A percentile compares a stretch with the other conserved stretches of the same genome.
phyloP scores from a whole-genome alignment of 2,113 vertebrate genomes.

The Platichthys flesus region DNA sequence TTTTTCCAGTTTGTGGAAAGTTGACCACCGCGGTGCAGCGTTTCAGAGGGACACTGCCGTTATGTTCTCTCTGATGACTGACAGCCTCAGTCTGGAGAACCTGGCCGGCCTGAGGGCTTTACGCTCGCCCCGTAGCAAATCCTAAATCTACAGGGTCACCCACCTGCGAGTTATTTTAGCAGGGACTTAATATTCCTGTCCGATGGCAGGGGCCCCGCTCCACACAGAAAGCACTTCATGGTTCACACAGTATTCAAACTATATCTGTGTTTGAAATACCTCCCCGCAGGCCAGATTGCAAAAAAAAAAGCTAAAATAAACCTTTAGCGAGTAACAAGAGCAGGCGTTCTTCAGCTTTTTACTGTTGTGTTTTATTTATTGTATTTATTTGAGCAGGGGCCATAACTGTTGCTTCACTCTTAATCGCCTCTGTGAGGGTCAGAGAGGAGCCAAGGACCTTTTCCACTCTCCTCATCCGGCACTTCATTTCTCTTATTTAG shows the following conservation, averaged over 20 bases:
- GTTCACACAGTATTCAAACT: constrained; percentile 31
- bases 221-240: constrained; percentile 64
- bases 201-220: constrained; percentile 17
- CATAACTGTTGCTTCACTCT: constrained; percentile 65
- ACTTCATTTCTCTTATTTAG: constrained; percentile 63
- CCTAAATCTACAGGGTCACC: constrained; percentile 61
- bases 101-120: constrained; percentile 55
- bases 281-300: constrained; percentile 49
- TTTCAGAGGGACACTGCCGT: constrained; percentile 61
- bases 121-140: constrained; percentile 46
- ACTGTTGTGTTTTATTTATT: constrained; percentile 76
- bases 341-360: constrained; percentile 49
- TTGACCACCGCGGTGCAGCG: constrained; percentile 35
- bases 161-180: constrained; percentile 71
- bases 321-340: constrained; percentile 52
- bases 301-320: constrained; percentile 58
- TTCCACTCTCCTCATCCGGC: constrained; percentile 51
- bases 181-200: constrained; percentile 49
- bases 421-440: constrained; percentile 59
- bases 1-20: constrained; percentile 64
- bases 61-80: constrained; percentile 65
- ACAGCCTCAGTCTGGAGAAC: constrained; percentile 58
- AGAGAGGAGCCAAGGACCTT: constrained; percentile 61
- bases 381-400: constrained; percentile 65
- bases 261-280: constrained; percentile 57